Evolutionary conservation across 2,888 invertebrate species (phyloP), one percentile per base, ranked within the genome.

Genomic region (Mactromeris polynyma): DNA sequence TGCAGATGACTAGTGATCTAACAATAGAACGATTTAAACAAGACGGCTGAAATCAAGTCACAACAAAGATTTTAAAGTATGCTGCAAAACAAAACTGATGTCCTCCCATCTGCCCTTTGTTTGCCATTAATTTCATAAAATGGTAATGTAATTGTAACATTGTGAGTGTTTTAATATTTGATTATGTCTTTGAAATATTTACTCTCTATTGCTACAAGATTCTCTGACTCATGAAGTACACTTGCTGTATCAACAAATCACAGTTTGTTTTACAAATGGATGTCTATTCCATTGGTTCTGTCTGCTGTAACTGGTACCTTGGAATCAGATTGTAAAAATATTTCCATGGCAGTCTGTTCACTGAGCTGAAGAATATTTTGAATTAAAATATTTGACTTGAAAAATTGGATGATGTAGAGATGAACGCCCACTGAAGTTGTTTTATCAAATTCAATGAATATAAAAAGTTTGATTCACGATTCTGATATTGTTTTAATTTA

Each of bases 51-150:
- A 73, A 33, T 73, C 33, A 26, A 36, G 31, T 36, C 73, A 17
- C 36, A 36, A 33, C 73, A 17, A 33, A 73, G 73, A 69, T 69
- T 36, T 73, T 19, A 6, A 73, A 73, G 73, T 11, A 33, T 31
- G 33, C 2, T 33, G 73, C 14, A 64, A 73, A 26, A 73, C 33
- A 19, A 73, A 73, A 73, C 19, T 33, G 31, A 33, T 33, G 36
- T 17, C 4, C 19, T 26, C 9, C 11, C 73, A 73, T 73, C 73
- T 73, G 73, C 19, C 73, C 73, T 19, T 73, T 73, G 73, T 73
- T 73, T 73, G 73, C 36, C 73, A 73, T 73, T 73, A 73, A 73
- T 73, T 73, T 73, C 11, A 36, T 73, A 33, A 73, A 73, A 73
- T 73, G 73, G 73, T 36, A 73, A 73, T 73, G 17, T 64, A n/a